Evolutionary conservation across 2,888 invertebrate genomes (phyloP).

Genomic region (Ferrisia virgata): DNA sequence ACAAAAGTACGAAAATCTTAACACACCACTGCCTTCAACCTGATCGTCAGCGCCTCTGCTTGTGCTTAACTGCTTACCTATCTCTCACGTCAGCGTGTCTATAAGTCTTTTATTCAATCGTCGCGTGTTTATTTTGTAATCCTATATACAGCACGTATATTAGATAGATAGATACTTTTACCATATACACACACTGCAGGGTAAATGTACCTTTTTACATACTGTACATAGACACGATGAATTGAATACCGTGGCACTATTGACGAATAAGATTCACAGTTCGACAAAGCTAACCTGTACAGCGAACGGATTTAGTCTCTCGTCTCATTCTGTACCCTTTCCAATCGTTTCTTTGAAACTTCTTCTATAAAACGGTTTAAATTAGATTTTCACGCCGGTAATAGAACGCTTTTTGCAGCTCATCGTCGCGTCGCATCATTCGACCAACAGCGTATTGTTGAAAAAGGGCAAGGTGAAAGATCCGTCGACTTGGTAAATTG

Average conservation of each 20-base stretch:
- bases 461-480: neutral
- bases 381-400: neutral
- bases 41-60: neutral
- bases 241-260: neutral
- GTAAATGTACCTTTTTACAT: neutral
- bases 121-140: constrained; percentile 6
- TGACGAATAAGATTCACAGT: neutral
- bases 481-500: neutral
- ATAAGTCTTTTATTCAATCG: neutral
- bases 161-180: no score
- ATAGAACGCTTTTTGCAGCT: neutral
- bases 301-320: neutral
- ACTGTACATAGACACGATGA: neutral
- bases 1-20: neutral
- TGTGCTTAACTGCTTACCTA: neutral
- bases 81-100: neutral
- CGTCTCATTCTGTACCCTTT: neutral
- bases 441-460: neutral
- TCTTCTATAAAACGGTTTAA: neutral
- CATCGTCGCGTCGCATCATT: neutral
- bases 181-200: no score
- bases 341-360: neutral
- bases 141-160: no score
- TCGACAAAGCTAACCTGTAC: neutral
- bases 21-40: neutral